A percentile compares a stretch with the other conserved stretches of the same genome.
phyloP scores from a whole-genome alignment of 2,113 vertebrate species.

The Euleptes europaea region DNA sequence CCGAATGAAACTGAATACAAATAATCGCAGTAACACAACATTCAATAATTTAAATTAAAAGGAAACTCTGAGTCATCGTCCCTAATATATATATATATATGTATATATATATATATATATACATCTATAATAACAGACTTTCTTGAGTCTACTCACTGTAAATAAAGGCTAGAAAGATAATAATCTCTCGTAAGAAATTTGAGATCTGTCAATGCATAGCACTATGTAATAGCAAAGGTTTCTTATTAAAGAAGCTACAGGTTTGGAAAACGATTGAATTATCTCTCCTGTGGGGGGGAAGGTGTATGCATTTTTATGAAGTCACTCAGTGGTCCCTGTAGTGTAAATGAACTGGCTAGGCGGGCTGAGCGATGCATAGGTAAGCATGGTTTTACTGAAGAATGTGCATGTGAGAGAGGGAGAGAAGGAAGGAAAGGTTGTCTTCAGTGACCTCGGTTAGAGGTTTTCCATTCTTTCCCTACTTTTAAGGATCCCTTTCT shows the following conservation, averaged over 20 bases:
- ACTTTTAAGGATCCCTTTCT: no score
- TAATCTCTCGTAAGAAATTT: slow-evolving; percentile 32
- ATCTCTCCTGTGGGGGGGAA: not conserved
- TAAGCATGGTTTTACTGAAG: not conserved
- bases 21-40: slow-evolving; percentile 59
- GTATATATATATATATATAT: no score
- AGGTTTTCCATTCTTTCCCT: no score
- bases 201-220: slow-evolving; percentile 27
- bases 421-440: not conserved
- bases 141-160: slow-evolving; percentile 47
- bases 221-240: not conserved
- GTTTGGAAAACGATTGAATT: slow-evolving; percentile 12
- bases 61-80: slow-evolving; percentile 54
- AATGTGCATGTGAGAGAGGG: not conserved
- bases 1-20: slow-evolving; percentile 68
- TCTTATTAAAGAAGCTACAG: slow-evolving; percentile 10
- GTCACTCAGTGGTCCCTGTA: not conserved
- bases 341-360: not conserved
- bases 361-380: no score
- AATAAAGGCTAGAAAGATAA: slow-evolving; percentile 54
- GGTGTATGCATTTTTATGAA: slow-evolving; percentile 2
- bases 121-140: slow-evolving; percentile 27
- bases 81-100: not conserved
- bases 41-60: slow-evolving; percentile 62
- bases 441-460: not conserved